Evolutionary conservation across 2,797 vertebrate species (phyloP).

Genomic region (Cynodonichthys magdalenae): DNA sequence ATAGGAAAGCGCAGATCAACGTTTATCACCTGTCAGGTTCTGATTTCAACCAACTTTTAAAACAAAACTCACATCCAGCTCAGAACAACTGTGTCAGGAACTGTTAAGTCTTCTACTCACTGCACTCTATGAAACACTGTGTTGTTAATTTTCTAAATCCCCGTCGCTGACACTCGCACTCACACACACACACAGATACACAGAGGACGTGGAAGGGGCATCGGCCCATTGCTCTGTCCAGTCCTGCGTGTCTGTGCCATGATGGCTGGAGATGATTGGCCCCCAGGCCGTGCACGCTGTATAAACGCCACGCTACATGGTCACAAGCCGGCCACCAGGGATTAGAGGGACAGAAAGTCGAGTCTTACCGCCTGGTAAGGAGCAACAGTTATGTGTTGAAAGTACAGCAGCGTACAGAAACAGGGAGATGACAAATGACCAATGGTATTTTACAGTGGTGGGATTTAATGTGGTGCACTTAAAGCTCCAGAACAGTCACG

Average conservation of each 20-base stretch:
- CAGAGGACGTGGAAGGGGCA: constrained; percentile 48
- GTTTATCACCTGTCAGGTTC: constrained; percentile 13
- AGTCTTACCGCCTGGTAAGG: constrained; percentile 42
- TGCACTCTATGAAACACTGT: constrained; percentile 27
- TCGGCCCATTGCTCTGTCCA: constrained; percentile 78
- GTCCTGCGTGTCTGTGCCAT: constrained; percentile 79
- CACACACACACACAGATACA: constrained; percentile 40
- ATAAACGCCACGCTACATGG: constrained; percentile 72
- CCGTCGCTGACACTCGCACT: constrained; percentile 20
- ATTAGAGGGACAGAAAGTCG: constrained; percentile 72
- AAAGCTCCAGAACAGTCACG: constrained; percentile 17
- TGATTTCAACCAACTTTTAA: constrained; percentile 28
- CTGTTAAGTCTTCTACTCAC: constrained; percentile 21
- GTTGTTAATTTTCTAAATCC: constrained; percentile 45
- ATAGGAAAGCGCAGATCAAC: constrained; percentile 22
- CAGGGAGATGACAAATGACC: constrained; percentile 49
- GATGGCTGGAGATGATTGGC: constrained; percentile 81
- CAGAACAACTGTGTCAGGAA: constrained; percentile 16
- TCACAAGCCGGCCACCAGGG: constrained; percentile 74
- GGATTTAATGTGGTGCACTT: constrained; percentile 27
- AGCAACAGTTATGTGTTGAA: constrained; percentile 44
- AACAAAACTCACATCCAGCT: background rate
- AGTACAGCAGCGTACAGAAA: constrained; percentile 53
- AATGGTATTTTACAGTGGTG: constrained; percentile 43
- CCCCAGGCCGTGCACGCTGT: constrained; percentile 63